Base-by-base conservation (phyloP, 2,797 vertebrate genomes). In the Myoxocephalus aenaeus region DNA sequence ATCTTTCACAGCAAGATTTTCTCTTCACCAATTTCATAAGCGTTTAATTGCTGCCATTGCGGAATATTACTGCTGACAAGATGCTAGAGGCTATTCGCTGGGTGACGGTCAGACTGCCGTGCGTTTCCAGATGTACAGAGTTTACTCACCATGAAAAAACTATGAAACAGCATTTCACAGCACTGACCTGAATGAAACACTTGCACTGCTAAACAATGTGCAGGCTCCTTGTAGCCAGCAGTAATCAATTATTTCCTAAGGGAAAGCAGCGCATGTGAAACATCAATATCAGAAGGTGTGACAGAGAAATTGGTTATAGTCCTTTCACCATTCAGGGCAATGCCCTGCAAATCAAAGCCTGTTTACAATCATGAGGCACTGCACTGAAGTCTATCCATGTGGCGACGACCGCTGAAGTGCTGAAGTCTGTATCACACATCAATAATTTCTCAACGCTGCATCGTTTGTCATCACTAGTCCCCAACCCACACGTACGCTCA, bases 1-100 rank as follows among this genome's bases (percentile, higher is more conserved):
- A 93, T 95, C 84, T 91, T 92, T 94, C 68, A 93, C 56, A 20
- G 76, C 40, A 81, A 48, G 72, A 73, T 82, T 85, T 87, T 86
- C 80, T n/a, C 70, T 80, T 83, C 70, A 78, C 73, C 69, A 42
- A 84, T 89, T 78, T 86, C 65, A 64, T 77, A 53, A 64, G 66
- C 51, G 74, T 84, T 76, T 67, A 89, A 76, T 89, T 75, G 67
- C 78, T 77, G 72, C 70, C 50, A 70, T 36, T 86, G 80, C 58
- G 12, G 53, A 86, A 87, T 73, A 72, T 75, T 18, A 14, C 51
- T 46, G 44, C 48, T 11, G 54, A 75, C 63, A 65, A 81, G 54
- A 80, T 17, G 64, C 58, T 81, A n/a, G 68, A 34, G 29, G 50
- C 73, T 67, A 73, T 82, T 48, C 54, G 48, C 29, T 9, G 42